Percentiles rank a stretch among this genome's conserved stretches.
These are phyloP conservation scores for Hyla sarda DNA, from an alignment of 2,113 vertebrate species.

Conservation along the genomic window DNA sequence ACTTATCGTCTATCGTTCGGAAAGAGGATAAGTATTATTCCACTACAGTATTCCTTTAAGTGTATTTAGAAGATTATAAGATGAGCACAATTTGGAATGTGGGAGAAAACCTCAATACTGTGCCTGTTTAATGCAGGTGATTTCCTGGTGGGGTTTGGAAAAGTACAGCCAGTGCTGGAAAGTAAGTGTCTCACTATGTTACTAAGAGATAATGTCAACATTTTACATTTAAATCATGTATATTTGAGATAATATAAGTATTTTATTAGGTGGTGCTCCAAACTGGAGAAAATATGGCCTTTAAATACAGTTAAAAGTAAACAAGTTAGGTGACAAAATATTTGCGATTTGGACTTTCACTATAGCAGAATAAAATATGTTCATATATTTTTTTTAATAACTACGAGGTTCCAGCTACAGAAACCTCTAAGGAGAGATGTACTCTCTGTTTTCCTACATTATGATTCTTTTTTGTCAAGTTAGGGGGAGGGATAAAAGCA, in stretches of 20 bases:
- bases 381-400: background rate
- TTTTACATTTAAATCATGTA: background rate
- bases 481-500: background rate
- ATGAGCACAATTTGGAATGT: too few species aligned
- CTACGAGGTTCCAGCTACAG: background rate
- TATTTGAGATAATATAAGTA: too few species aligned
- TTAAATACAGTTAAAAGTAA: background rate
- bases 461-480: background rate
- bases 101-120: too few species aligned
- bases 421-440: background rate
- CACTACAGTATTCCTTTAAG: too few species aligned
- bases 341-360: background rate
- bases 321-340: background rate
- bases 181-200: too few species aligned
- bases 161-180: too few species aligned
- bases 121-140: background rate
- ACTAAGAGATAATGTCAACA: too few species aligned
- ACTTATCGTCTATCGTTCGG: too few species aligned
- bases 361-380: background rate
- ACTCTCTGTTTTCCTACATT: conserved; percentile 2
- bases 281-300: background rate
- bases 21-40: too few species aligned
- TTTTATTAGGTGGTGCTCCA: too few species aligned
- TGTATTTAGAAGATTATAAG: too few species aligned
- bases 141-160: background rate